Base-by-base conservation (phyloP, 2,888 invertebrate species). In the Callyntrura sp. region DNA sequence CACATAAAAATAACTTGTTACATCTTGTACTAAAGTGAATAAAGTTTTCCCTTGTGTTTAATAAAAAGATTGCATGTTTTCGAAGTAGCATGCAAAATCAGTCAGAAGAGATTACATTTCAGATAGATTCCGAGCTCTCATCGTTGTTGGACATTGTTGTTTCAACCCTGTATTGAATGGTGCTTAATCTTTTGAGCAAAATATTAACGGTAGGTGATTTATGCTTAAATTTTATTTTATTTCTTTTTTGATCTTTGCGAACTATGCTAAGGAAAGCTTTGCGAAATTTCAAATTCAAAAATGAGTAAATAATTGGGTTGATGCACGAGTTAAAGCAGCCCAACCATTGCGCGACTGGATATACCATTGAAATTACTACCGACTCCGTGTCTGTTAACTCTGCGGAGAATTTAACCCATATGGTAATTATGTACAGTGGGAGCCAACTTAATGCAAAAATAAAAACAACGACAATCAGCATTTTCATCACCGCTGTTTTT, bases 401-500 rank as follows among this genome's bases (percentile, higher is more conserved):
- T 6, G 93, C 92, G 6, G 25, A 43, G 85, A 95, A 94, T 92
- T 95, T 95, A 20, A 94, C 93, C 48, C 94, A 92, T 62, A 94
- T 94, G 91, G 94, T 94, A 90, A 95, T 94, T 14, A 94, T 94
- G 93, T 96, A 95, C 28, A 96, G 94, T 0, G 96, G 96, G 84
- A 96, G 94, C 96, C 96, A 96, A 12, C 95, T 95, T 82, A 95
- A 94, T 9, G 95, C 95, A 94, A 96, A 96, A 17, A 95, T 94
- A 1, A 95, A 94, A 4, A 95, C 95, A 28, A 96, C 95, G 5
- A 95, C 95, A 62, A 95, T 94, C 78, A 96, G 94, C 96, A 96
- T 96, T 94, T 95, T 94, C 85, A 95, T 93, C 2, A 94, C 94
- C 0, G 90, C 94, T 81, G 94, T 93, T 90, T 94, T 94, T 11